Evolutionary conservation across 2,888 invertebrate species (phyloP).

Genomic region (Lathronympha strigana): DNA sequence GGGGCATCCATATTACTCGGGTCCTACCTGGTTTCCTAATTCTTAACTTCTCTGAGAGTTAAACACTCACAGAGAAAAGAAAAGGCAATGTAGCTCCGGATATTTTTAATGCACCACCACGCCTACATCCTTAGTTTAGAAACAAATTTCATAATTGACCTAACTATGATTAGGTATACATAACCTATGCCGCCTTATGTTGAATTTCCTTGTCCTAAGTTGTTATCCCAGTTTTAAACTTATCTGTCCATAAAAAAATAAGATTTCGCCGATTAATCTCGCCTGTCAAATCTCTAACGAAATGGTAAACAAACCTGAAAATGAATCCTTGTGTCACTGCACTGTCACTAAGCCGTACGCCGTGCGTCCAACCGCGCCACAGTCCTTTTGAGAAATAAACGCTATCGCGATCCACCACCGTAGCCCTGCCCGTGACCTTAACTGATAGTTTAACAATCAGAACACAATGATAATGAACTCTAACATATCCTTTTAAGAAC

Average conservation of each 20-base stretch:
- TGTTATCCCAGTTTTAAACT: background rate
- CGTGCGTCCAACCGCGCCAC: conserved; percentile 13
- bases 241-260: background rate
- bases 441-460: conserved; percentile 14
- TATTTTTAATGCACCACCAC: too few relatives aligned
- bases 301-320: background rate
- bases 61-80: too few relatives aligned
- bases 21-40: too few relatives aligned
- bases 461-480: background rate
- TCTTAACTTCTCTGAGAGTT: too few relatives aligned
- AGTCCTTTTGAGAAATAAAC: conserved; percentile 19
- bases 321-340: conserved; percentile 21
- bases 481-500: conserved; percentile 1
- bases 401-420: conserved; percentile 17
- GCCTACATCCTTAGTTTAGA: too few relatives aligned
- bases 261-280: background rate
- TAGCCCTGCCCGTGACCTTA: conserved; percentile 31
- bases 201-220: too few relatives aligned
- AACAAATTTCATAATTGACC: too few relatives aligned
- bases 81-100: too few relatives aligned
- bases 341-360: conserved; percentile 18
- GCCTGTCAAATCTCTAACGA: background rate
- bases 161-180: too few relatives aligned
- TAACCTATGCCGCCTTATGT: too few relatives aligned
- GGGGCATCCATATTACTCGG: too few relatives aligned